These are phyloP conservation scores for Pseudomugil tenellus DNA, from an alignment of 2,797 vertebrate species.

Conservation along the genomic window DNA sequence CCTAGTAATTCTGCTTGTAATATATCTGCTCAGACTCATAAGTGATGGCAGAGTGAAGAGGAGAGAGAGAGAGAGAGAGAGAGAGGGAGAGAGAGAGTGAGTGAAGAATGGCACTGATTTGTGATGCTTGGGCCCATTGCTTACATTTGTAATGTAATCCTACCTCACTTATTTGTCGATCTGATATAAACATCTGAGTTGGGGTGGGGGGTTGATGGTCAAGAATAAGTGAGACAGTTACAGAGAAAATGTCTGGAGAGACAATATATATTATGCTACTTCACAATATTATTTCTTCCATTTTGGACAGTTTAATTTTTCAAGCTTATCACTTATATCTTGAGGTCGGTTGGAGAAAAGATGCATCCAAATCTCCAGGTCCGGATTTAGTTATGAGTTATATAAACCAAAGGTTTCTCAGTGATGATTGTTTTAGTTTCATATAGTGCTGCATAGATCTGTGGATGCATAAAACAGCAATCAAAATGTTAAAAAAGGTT, in stretches of 20 bases:
- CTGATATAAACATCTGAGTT: conserved; percentile 70
- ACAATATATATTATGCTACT: too few species aligned
- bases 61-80: background rate
- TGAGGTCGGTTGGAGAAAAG: too few species aligned
- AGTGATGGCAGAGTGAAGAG: conserved; percentile 66
- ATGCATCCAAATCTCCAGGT: too few species aligned
- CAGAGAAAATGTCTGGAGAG: background rate
- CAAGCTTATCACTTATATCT: too few species aligned
- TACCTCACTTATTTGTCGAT: conserved; percentile 75
- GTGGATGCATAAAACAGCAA: too few species aligned
- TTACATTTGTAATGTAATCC: conserved; percentile 75
- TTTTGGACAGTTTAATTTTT: too few species aligned
- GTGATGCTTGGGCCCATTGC: conserved; percentile 60
- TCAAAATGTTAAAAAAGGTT: too few species aligned
- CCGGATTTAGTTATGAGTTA: too few species aligned
- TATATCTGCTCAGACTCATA: conserved; percentile 66
- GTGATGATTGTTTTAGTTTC: too few species aligned
- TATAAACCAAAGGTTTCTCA: too few species aligned
- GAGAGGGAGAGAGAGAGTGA: background rate
- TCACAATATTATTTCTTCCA: too few species aligned
- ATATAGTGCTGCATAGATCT: too few species aligned
- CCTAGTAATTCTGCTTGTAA: conserved; percentile 80
- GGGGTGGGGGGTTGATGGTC: background rate
- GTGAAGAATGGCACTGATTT: conserved; percentile 63
- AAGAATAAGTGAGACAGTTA: background rate